Evolutionary conservation across 1,140 invertebrate species (phyloP).

Genomic region (Pygmarrhopalites habei): DNA sequence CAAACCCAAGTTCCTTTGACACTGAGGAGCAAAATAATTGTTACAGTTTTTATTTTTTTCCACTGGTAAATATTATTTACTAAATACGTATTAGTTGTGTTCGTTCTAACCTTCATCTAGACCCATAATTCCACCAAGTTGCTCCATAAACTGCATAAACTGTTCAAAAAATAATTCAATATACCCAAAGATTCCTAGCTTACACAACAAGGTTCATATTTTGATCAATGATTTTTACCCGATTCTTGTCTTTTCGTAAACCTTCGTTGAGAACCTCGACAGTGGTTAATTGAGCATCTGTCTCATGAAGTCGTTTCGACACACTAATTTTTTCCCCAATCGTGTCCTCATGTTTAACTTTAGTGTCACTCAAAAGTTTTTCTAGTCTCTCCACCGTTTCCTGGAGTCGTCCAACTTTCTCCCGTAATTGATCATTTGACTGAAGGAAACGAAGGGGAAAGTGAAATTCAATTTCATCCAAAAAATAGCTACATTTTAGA

Average conservation of each 20-base stretch:
- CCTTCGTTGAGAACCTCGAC: constrained; percentile 57
- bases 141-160: constrained; percentile 65
- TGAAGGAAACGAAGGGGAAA: too few species aligned
- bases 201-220: too few species aligned
- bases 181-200: background rate
- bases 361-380: constrained; percentile 39
- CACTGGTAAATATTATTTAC: too few species aligned
- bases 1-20: constrained; percentile 65
- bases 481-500: background rate
- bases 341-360: constrained; percentile 38
- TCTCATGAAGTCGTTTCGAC: constrained; percentile 60
- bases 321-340: constrained; percentile 59
- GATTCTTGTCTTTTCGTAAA: constrained; percentile 57
- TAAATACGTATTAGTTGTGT: too few species aligned
- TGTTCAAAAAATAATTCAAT: constrained; percentile 40
- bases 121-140: constrained; percentile 61
- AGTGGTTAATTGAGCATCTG: constrained; percentile 60
- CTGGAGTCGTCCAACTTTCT: constrained; percentile 40
- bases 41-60: too few species aligned
- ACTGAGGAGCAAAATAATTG: too few species aligned
- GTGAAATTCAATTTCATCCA: too few species aligned
- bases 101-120: constrained; percentile 66
- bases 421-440: constrained; percentile 36
- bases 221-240: constrained; percentile 17
- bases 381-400: constrained; percentile 43